Percentiles rank a stretch among this genome's conserved stretches.
Evolutionary conservation across 2,888 invertebrate species (phyloP).

Genomic region (Escarpia spicata): DNA sequence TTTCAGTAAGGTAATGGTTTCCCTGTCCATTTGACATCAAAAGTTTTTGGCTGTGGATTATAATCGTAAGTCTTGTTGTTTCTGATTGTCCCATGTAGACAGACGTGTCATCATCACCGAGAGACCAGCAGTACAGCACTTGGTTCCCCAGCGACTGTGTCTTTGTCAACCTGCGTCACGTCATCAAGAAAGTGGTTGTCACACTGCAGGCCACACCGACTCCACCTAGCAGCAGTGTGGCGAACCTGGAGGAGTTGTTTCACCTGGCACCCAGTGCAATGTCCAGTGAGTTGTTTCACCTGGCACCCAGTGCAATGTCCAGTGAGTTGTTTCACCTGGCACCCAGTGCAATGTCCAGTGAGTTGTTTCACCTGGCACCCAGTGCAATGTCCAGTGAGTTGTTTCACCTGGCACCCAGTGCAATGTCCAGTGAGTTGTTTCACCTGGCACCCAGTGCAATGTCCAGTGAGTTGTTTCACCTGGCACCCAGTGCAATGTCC

Average conservation of each 20-base stretch:
- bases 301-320: conserved; percentile 53
- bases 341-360: conserved; percentile 51
- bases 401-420: conserved; percentile 55
- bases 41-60: too few species aligned
- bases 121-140: conserved; percentile 59
- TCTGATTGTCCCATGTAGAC: background rate
- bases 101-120: conserved; percentile 58
- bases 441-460: conserved; percentile 53
- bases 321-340: conserved; percentile 53
- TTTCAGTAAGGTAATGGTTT: too few species aligned
- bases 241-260: conserved; percentile 43
- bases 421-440: conserved; percentile 50
- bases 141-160: conserved; percentile 64
- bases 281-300: conserved; percentile 54
- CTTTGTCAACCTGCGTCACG: conserved; percentile 54
- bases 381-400: conserved; percentile 49
- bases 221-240: background rate
- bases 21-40: too few species aligned
- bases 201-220: conserved; percentile 32
- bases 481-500: conserved; percentile 53
- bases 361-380: conserved; percentile 53
- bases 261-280: conserved; percentile 53
- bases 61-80: too few species aligned
- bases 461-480: conserved; percentile 51
- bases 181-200: conserved; percentile 52